phyloP scores from a whole-genome alignment of 2,113 vertebrate genomes.

The Cyanoramphus novaezelandiae region DNA sequence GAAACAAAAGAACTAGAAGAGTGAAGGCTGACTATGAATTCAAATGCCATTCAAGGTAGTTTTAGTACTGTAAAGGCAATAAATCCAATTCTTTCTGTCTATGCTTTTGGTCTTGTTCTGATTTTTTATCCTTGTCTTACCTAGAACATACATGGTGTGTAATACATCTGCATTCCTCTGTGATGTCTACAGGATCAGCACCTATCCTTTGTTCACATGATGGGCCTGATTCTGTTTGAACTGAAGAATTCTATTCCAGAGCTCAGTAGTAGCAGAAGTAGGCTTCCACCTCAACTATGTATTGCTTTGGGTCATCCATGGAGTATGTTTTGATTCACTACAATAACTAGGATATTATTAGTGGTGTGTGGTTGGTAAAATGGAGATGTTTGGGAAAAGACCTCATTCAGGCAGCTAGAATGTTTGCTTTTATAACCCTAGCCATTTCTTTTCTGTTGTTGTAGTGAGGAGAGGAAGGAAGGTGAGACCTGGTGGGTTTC shows the following conservation, averaged over 20 bases:
- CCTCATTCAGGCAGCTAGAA: not conserved
- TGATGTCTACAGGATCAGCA: rapidly evolving
- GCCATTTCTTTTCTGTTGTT: not conserved
- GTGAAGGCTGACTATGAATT: not conserved
- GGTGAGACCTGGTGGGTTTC: not conserved
- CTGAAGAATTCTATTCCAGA: not conserved
- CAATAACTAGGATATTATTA: not conserved
- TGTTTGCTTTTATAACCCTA: not conserved
- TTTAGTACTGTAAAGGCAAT: no score
- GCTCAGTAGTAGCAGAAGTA: not conserved
- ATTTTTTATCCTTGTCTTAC: not conserved
- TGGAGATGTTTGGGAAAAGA: not conserved
- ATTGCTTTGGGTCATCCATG: not conserved
- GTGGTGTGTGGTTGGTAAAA: not conserved
- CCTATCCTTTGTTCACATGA: not conserved
- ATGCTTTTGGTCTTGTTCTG: not conserved
- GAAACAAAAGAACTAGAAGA: not conserved
- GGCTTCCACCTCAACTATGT: not conserved
- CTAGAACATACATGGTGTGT: rapidly evolving
- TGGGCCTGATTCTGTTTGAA: not conserved
- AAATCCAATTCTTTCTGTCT: not conserved
- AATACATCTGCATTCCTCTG: not conserved
- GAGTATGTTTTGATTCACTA: not conserved
- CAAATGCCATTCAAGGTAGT: not conserved
- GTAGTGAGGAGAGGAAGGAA: not conserved